Evolutionary conservation across 2,113 vertebrate genomes (phyloP).

Genomic region (Puma concolor): DNA sequence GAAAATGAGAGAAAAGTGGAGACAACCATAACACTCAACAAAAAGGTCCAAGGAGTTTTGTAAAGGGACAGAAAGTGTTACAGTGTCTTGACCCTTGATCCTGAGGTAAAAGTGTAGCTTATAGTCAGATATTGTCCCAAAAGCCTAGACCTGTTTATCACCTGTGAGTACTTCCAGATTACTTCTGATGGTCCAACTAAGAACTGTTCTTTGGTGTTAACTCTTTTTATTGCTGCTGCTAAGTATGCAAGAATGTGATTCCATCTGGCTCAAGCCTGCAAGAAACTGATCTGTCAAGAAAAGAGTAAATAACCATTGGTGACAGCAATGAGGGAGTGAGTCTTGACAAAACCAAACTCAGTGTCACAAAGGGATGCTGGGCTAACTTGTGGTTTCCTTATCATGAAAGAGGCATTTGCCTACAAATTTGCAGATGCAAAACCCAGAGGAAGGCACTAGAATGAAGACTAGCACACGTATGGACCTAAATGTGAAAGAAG

Average conservation of each 20-base stretch:
- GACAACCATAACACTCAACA: background rate
- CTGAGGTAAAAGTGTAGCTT: background rate
- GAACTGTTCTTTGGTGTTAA: background rate
- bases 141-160: background rate
- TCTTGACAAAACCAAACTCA: background rate
- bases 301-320: too few species aligned
- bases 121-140: background rate
- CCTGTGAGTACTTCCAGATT: background rate
- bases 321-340: fast-evolving
- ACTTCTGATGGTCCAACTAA: background rate
- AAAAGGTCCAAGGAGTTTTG: background rate
- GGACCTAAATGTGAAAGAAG: too few species aligned
- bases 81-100: background rate
- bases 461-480: fast-evolving
- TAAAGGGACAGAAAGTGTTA: background rate
- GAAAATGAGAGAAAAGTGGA: background rate
- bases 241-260: background rate
- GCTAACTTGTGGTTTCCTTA: background rate
- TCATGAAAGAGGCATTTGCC: background rate
- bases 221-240: background rate
- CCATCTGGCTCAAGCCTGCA: background rate
- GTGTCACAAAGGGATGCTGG: background rate
- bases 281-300: background rate
- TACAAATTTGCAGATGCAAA: background rate
- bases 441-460: background rate